Base-by-base conservation (phyloP, 2,797 vertebrate species). In the Psittacula echo region DNA sequence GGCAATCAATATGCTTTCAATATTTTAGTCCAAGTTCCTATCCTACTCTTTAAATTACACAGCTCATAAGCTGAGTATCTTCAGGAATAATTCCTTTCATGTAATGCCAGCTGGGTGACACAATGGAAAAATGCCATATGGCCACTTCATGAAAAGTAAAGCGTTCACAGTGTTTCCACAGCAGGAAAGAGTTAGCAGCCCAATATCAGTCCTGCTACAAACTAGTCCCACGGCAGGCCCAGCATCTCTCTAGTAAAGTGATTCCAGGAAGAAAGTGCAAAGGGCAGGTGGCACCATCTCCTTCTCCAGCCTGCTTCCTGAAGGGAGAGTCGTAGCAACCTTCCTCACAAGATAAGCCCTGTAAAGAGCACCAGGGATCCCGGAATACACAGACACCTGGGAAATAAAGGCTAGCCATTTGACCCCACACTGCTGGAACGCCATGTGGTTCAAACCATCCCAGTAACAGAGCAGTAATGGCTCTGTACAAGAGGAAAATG, bases 101-200 rank as follows among this genome's bases (percentile, higher is more conserved):
- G 91, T 78, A 14, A 39, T 91, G 95, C 92, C 95, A 97, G 95
- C 94, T 82, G 95, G 91, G 91, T 93, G 95, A 93, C 94, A 96
- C 93, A 93, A 93, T 86, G 95, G 94, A 88, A 91, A 93, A 88
- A 91, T 95, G 96, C 94, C 95, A 97, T 86, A 86, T 96, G 96
- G 92, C 92, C 89, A 85, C 85, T 96, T 21, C 27, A 78, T 56
- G 89, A 44, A 37, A 81, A 96, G 89, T 7, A 45, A 95, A 95
- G 92, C 66, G 13, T 23, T 75, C 30, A 14, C 75, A 93, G 72
- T 19, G 92, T 66, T 96, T 47, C 93, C 82, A 84, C 92, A 95
- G 96, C 94, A 94, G 95, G 92, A 89, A 84, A 80, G 95, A 86
- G 88, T 93, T 60, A 82, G 82, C 95, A 91, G 77, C 81, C 71